These are phyloP conservation scores for Drosophila guanche DNA, from an alignment of 1,140 invertebrate species.

Conservation along the genomic window DNA sequence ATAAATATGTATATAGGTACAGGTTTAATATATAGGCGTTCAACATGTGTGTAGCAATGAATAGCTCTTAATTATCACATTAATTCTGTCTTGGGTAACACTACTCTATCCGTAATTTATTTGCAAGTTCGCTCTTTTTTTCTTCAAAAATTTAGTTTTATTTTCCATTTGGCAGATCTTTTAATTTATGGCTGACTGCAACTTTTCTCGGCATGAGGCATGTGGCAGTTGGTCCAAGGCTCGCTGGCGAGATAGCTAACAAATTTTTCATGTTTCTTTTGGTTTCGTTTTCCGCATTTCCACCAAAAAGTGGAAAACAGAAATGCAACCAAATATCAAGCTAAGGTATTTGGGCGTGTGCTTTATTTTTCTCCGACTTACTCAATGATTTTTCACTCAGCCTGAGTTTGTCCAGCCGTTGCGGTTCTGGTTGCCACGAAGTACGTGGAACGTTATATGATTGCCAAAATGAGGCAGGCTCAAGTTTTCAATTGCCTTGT, in stretches of 20 bases:
- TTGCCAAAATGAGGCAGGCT: conserved; percentile 40
- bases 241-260: conserved; percentile 1
- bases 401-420: conserved; percentile 25
- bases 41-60: too few species aligned
- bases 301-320: conserved; percentile 14
- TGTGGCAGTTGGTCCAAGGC: conserved; percentile 29
- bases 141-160: conserved; percentile 24
- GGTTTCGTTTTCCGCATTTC: conserved; percentile 66
- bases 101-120: conserved; percentile 1
- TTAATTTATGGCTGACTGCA: conserved; percentile 43
- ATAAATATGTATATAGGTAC: too few species aligned
- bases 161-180: conserved; percentile 41
- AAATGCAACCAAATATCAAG: conserved; percentile 21
- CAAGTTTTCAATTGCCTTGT: conserved; percentile 50
- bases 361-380: conserved; percentile 37
- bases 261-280: conserved; percentile 38
- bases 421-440: conserved; percentile 52
- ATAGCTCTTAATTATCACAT: conserved; percentile 21
- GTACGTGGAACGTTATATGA: conserved; percentile 54
- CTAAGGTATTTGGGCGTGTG: conserved; percentile 50
- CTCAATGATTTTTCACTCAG: conserved; percentile 49
- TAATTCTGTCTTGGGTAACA: conserved; percentile 41
- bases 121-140: neutral
- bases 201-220: conserved; percentile 18
- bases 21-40: too few species aligned